Conservation (phyloP, 2,888 invertebrate species). For the Cenopis cana region DNA sequence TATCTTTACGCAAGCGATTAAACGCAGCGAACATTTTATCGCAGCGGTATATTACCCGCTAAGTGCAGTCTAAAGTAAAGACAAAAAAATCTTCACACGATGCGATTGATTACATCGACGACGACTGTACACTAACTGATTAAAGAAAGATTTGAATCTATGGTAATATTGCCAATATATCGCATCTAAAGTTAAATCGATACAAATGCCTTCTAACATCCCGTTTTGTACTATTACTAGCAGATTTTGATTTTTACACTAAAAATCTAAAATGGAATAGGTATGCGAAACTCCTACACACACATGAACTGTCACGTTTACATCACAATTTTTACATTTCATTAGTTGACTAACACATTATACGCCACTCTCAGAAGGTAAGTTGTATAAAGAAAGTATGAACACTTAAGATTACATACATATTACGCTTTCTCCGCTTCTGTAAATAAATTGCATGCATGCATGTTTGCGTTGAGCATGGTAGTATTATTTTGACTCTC, state of each 20-base stretch:
- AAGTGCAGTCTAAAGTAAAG: too few species aligned
- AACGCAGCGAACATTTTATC: background rate
- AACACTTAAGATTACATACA: background rate
- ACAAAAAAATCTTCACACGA: too few species aligned
- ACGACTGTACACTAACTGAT: too few species aligned
- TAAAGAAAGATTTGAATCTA: too few species aligned
- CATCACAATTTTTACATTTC: background rate
- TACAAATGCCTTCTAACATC: background rate
- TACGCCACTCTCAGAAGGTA: constrained; percentile 1
- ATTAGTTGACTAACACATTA: background rate
- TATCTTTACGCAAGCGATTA: too few species aligned
- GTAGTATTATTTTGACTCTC: background rate
- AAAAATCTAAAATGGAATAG: background rate
- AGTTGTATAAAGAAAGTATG: background rate
- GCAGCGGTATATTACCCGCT: background rate
- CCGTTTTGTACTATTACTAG: background rate
- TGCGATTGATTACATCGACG: too few species aligned
- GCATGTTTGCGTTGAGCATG: constrained; percentile 32
- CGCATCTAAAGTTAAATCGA: background rate
- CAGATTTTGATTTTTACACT: background rate
- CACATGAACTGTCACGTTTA: background rate
- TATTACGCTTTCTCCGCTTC: constrained; percentile 34
- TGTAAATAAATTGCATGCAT: constrained; percentile 28
- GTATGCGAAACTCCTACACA: background rate
- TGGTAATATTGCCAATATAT: background rate